Conservation (phyloP, 2,888 invertebrate genomes). For the Zelleria hepariella region DNA sequence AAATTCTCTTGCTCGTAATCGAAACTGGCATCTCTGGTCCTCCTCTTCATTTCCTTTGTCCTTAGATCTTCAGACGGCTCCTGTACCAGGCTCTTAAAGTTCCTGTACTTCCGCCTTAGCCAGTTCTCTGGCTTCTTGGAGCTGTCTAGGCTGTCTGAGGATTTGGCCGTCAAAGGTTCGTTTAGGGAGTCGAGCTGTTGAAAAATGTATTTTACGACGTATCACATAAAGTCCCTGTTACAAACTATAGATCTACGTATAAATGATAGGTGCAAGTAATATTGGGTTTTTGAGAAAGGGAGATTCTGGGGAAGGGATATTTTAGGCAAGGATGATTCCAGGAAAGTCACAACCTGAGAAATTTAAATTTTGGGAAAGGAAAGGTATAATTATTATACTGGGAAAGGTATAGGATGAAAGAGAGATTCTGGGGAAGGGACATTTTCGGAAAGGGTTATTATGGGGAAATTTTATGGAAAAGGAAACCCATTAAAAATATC, state of each 20-base stretch:
- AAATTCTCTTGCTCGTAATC: too few species aligned
- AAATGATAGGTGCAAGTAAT: too few species aligned
- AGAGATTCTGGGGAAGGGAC: background rate
- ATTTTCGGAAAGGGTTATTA: background rate
- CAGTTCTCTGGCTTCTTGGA: background rate
- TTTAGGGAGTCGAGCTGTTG: background rate
- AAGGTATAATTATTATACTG: too few species aligned
- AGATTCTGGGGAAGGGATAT: background rate
- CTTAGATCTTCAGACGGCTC: background rate
- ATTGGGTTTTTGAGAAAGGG: too few species aligned
- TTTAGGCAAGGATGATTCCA: background rate
- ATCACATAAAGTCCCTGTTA: too few species aligned
- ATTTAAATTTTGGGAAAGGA: background rate
- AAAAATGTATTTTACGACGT: background rate
- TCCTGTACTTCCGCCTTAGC: background rate
- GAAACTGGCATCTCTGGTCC: background rate
- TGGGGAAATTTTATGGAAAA: background rate
- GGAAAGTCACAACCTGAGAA: too few species aligned
- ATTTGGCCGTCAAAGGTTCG: background rate
- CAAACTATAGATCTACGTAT: too few species aligned
- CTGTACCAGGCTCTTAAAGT: background rate
- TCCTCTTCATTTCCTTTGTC: background rate
- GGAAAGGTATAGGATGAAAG: too few species aligned
- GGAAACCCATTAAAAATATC: background rate
- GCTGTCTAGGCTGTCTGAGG: background rate